phyloP scores from a whole-genome alignment of 2,113 vertebrate species.

The Bostrychus sinensis region DNA sequence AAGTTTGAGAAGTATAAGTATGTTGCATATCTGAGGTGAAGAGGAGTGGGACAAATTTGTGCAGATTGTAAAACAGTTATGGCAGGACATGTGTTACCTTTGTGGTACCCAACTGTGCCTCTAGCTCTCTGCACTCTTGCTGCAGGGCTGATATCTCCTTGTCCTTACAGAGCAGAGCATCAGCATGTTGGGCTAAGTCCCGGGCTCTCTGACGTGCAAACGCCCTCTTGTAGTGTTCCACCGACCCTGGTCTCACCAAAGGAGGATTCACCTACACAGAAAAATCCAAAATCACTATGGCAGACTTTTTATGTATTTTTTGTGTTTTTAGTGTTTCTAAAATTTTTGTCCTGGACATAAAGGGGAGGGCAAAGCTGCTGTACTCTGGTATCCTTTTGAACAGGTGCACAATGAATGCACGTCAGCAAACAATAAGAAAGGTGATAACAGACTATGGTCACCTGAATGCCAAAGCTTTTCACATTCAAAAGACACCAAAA shows the following conservation, averaged over 20 bases:
- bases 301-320: neutral
- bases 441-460: neutral
- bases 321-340: neutral
- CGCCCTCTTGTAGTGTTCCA: slow-evolving; percentile 90
- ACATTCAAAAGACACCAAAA: neutral
- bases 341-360: neutral
- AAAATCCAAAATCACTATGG: neutral
- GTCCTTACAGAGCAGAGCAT: slow-evolving; percentile 90
- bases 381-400: slow-evolving; percentile 9
- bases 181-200: slow-evolving; percentile 92
- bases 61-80: neutral
- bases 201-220: slow-evolving; percentile 91
- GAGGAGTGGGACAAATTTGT: neutral
- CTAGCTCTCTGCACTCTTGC: slow-evolving; percentile 87
- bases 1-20: slow-evolving; percentile 25
- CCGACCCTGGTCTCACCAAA: slow-evolving; percentile 81
- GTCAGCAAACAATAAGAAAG: neutral
- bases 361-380: neutral
- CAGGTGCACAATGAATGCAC: slow-evolving; percentile 33
- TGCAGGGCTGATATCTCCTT: slow-evolving; percentile 93
- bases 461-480: neutral
- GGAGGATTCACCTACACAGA: slow-evolving; percentile 87
- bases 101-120: slow-evolving; percentile 80
- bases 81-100: slow-evolving; percentile 78
- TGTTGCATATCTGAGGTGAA: neutral